Evolutionary conservation across 53 echinoderm and acorn worm genomes (phyloP).

Genomic region (Mesocentrotus franciscanus): DNA sequence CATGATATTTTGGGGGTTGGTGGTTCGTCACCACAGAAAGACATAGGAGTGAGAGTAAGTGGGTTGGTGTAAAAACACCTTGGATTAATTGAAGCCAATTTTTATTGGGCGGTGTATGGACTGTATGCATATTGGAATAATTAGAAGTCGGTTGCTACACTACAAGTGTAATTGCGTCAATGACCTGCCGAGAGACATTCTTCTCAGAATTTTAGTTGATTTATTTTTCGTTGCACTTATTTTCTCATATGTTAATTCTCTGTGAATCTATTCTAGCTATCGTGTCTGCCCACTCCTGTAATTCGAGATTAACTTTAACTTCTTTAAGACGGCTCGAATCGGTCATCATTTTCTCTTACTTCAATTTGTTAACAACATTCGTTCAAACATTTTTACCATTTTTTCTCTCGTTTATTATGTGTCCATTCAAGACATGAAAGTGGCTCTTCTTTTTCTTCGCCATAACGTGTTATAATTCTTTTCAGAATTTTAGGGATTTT

Average conservation of each 20-base stretch:
- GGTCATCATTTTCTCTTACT: neutral
- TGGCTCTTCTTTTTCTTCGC: no score
- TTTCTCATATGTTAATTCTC: neutral
- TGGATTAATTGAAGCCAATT: neutral
- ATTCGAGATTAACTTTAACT: neutral
- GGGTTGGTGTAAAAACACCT: conserved; percentile 38
- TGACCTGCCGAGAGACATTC: neutral
- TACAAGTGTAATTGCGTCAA: neutral
- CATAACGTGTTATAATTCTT: no score
- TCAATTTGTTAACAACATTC: neutral
- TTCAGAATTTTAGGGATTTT: no score
- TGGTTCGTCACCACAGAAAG: neutral
- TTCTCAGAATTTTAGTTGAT: neutral
- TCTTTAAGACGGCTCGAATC: no score
- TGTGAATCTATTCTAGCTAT: neutral
- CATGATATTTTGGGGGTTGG: neutral
- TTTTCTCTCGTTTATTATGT: no score
- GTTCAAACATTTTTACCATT: neutral
- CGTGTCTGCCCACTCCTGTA: neutral
- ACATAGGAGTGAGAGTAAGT: neutral
- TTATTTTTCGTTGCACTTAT: neutral
- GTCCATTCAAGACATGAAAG: no score
- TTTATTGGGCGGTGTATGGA: conserved; percentile 1
- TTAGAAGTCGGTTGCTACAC: neutral
- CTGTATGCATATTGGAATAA: neutral